A percentile compares a stretch with the other conserved stretches of the same genome.
phyloP scores from a whole-genome alignment of 2,888 invertebrate species.

The Drosophila merina region DNA sequence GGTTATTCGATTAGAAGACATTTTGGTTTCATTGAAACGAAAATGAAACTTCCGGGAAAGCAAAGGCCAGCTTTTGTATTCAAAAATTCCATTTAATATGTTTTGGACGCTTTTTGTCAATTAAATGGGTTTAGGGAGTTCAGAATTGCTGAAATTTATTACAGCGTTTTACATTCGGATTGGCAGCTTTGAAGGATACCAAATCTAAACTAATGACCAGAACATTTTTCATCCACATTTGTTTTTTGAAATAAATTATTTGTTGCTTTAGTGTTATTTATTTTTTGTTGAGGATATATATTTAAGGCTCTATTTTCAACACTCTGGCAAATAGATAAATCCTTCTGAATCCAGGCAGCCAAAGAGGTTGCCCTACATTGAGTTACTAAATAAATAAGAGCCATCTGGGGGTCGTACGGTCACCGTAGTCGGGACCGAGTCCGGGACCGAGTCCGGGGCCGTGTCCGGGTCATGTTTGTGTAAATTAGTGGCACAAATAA shows the following conservation, averaged over 20 bases:
- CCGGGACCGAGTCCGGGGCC: constrained; percentile 2
- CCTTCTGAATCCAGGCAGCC: constrained; percentile 17
- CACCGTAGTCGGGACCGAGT: constrained; percentile 9
- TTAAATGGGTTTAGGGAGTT: background rate
- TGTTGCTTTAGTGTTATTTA: constrained; percentile 4
- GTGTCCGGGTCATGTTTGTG: constrained; percentile 53
- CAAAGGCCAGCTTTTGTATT: background rate
- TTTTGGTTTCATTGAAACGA: background rate
- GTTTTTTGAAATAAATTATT: constrained; percentile 8
- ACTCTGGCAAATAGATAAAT: constrained; percentile 45
- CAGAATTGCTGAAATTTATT: background rate
- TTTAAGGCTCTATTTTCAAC: constrained; percentile 35
- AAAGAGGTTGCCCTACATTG: constrained; percentile 39
- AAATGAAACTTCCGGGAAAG: background rate
- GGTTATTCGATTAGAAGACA: background rate
- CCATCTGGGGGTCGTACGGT: constrained; percentile 38
- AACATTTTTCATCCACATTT: background rate
- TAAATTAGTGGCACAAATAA: constrained; percentile 51
- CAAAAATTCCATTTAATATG: background rate
- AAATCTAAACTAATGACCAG: background rate
- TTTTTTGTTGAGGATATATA: constrained; percentile 21
- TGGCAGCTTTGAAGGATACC: background rate
- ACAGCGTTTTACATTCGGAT: background rate
- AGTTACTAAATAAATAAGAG: constrained; percentile 55
- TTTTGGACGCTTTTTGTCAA: background rate